A percentile compares a stretch with the other conserved stretches of the same genome.
Evolutionary conservation across 2,888 invertebrate genomes (phyloP).

Genomic region (Tetragonisca angustula): DNA sequence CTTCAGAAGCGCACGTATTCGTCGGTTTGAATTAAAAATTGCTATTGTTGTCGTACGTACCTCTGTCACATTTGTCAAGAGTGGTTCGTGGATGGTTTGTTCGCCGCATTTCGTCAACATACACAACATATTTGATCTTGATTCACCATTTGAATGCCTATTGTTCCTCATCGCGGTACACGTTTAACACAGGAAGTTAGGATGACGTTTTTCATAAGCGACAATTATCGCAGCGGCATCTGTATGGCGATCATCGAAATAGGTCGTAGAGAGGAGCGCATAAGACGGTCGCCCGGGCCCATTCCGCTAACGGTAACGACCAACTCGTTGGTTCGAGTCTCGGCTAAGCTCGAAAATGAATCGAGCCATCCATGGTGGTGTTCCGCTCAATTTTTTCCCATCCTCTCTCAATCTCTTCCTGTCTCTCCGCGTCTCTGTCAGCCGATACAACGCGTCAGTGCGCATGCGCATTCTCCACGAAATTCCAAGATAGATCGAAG

Average conservation of each 20-base stretch:
- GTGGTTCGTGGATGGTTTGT: background rate
- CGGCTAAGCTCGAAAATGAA: slow-evolving; percentile 79
- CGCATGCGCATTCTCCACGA: slow-evolving; percentile 69
- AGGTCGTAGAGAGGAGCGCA: slow-evolving; percentile 78
- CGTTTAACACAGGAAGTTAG: background rate
- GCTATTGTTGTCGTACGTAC: background rate
- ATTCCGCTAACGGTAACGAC: slow-evolving; percentile 84
- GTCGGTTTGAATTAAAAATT: background rate
- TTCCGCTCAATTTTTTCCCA: slow-evolving; percentile 56
- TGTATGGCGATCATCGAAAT: slow-evolving; percentile 83
- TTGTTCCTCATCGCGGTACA: background rate
- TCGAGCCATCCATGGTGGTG: slow-evolving; percentile 75
- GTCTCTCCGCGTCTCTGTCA: background rate
- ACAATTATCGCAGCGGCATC: slow-evolving; percentile 84
- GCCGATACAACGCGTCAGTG: slow-evolving; percentile 4
- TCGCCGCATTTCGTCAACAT: background rate
- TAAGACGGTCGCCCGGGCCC: slow-evolving; percentile 74
- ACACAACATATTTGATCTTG: slow-evolving; percentile 4
- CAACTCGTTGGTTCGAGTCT: slow-evolving; percentile 81
- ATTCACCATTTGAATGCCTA: slow-evolving; percentile 13
- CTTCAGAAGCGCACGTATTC: background rate
- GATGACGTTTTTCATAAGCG: slow-evolving; percentile 60
- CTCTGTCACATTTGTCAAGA: background rate
- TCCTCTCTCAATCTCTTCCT: slow-evolving; percentile 44
- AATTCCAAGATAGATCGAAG: slow-evolving; percentile 60